Percentiles rank a stretch among this genome's conserved stretches.
Evolutionary conservation across 1,140 invertebrate genomes (phyloP).

Genomic region (Grapholita molesta): DNA sequence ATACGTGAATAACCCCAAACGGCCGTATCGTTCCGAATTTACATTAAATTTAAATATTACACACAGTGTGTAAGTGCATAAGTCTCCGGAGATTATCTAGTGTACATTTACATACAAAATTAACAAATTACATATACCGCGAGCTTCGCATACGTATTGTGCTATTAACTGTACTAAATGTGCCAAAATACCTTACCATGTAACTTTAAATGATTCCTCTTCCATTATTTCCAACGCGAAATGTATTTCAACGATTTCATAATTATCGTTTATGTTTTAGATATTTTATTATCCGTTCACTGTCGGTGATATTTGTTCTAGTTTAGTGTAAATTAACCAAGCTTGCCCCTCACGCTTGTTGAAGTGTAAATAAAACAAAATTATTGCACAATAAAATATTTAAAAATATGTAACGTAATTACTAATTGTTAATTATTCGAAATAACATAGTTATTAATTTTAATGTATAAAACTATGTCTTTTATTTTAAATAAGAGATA

Average conservation of each 20-base stretch:
- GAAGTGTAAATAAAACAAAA: constrained; percentile 65
- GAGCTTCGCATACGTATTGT: constrained; percentile 9
- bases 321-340: constrained; percentile 41
- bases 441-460: constrained; percentile 40
- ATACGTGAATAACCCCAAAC: background rate
- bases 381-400: constrained; percentile 59
- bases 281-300: background rate
- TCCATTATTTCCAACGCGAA: background rate
- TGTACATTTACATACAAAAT: constrained; percentile 14
- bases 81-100: constrained; percentile 13
- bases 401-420: constrained; percentile 38
- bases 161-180: constrained; percentile 9
- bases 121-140: constrained; percentile 15
- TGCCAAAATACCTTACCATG: constrained; percentile 4
- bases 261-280: background rate
- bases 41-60: constrained; percentile 17
- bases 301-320: constrained; percentile 14
- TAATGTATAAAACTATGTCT: constrained; percentile 60
- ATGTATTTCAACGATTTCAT: background rate
- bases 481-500: constrained; percentile 65
- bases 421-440: constrained; percentile 42
- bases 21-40: constrained; percentile 10
- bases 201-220: background rate
- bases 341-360: constrained; percentile 69
- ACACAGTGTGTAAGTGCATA: constrained; percentile 16